phyloP scores from a whole-genome alignment of 2,797 vertebrate genomes.

The Novumbra hubbsi region DNA sequence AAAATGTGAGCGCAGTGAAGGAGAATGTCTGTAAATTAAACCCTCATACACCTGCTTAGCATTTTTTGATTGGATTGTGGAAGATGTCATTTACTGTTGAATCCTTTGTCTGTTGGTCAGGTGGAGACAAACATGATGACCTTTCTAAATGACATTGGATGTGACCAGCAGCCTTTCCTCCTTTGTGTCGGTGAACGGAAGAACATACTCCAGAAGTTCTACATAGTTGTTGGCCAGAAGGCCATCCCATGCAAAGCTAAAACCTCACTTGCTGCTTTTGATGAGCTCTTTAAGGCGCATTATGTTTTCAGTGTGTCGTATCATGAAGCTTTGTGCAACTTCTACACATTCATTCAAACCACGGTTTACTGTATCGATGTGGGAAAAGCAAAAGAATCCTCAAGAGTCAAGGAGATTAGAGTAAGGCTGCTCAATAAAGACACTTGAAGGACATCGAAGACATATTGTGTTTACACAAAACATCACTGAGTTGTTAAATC shows the following conservation, averaged over 20 bases:
- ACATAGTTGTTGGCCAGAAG: conserved; percentile 29
- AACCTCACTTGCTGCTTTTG: conserved; percentile 35
- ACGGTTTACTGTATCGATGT: conserved; percentile 20
- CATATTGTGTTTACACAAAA: conserved; percentile 19
- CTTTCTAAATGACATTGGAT: conserved; percentile 21
- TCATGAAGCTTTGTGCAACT: conserved; percentile 9
- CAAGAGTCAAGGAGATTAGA: conserved; percentile 22
- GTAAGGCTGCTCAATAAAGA: conserved; percentile 6
- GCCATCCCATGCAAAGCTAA: conserved; percentile 27
- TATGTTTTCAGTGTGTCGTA: conserved; percentile 22
- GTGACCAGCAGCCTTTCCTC: conserved; percentile 30
- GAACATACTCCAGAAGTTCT: conserved; percentile 35
- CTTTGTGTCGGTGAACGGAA: conserved; percentile 36
- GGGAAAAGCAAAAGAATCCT: conserved; percentile 15
- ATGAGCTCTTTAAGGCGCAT: conserved; percentile 31
- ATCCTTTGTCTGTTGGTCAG: conserved; percentile 18
- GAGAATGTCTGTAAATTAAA: too few species aligned
- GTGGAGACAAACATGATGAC: conserved; percentile 29
- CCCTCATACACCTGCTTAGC: neutral
- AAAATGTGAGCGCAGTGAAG: too few species aligned
- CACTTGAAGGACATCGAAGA: neutral
- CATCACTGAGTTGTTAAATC: conserved; percentile 10
- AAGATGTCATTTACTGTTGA: neutral
- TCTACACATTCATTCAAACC: conserved; percentile 27
- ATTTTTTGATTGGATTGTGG: neutral